Evolutionary conservation across 2,113 vertebrate genomes (phyloP).

Genomic region (Oreocharis arfaki): DNA sequence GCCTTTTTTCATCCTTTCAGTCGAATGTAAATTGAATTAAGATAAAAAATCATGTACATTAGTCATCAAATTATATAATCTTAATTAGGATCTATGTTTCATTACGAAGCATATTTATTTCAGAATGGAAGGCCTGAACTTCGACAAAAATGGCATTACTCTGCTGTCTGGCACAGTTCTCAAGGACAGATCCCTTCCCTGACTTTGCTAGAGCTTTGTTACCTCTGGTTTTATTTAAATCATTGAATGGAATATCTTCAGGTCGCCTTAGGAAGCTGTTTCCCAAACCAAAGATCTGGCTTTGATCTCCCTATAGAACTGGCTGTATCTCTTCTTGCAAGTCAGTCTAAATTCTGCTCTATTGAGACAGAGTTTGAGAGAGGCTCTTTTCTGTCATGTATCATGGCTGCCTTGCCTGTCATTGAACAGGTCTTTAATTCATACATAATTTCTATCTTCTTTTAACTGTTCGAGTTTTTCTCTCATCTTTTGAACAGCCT

Average conservation of each 20-base stretch:
- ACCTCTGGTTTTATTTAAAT: neutral
- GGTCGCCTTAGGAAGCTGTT: neutral
- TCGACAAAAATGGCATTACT: neutral
- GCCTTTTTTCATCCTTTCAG: neutral
- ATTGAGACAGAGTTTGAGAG: neutral
- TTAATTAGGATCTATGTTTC: neutral
- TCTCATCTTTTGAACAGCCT: neutral
- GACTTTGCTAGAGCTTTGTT: neutral
- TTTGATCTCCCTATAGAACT: neutral
- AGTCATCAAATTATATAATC: neutral
- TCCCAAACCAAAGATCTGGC: neutral
- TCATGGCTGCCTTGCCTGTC: neutral
- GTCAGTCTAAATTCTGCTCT: neutral
- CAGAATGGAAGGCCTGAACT: neutral
- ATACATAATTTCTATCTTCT: neutral
- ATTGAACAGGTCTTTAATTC: neutral
- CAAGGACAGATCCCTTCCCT: neutral
- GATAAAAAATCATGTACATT: neutral
- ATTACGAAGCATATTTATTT: neutral
- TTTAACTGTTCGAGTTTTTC: neutral
- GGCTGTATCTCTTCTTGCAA: neutral
- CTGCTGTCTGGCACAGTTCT: neutral
- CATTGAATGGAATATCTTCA: neutral
- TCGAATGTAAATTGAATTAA: neutral
- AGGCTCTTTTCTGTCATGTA: neutral